These are phyloP conservation scores for Agonum fuliginosum DNA, from an alignment of 2,888 invertebrate species.

Conservation along the genomic window DNA sequence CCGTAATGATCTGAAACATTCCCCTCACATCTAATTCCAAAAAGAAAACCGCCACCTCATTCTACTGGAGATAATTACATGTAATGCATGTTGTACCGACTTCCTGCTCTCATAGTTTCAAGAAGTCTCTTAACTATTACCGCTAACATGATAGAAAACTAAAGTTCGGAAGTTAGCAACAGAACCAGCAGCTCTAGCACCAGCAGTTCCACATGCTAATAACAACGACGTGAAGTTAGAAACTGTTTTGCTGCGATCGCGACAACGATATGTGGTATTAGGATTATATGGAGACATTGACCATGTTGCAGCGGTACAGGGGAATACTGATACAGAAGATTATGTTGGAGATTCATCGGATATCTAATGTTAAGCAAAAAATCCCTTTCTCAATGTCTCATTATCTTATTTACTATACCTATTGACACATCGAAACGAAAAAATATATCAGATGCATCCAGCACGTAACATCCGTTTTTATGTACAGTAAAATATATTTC, in stretches of 20 bases:
- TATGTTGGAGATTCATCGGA: too few relatives aligned
- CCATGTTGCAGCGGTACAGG: neutral
- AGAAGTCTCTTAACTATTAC: slow-evolving; percentile 30
- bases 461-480: neutral
- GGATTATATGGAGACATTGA: neutral
- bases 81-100: slow-evolving; percentile 18
- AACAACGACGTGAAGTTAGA: too few relatives aligned
- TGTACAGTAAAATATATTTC: too few relatives aligned
- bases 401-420: too few relatives aligned
- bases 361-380: too few relatives aligned
- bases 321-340: neutral
- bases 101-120: slow-evolving; percentile 16
- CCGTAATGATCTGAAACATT: too few relatives aligned
- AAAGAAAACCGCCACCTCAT: too few relatives aligned
- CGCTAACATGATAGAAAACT: slow-evolving; percentile 50
- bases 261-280: slow-evolving; percentile 35
- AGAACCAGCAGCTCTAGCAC: neutral
- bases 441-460: neutral
- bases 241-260: slow-evolving; percentile 24
- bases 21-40: too few relatives aligned
- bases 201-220: slow-evolving; percentile 51
- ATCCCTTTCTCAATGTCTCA: too few relatives aligned
- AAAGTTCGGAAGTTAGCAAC: slow-evolving; percentile 35
- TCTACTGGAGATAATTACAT: slow-evolving; percentile 18
- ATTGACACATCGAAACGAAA: neutral